Conservation (phyloP, 2,888 invertebrate genomes). For the Bugula neritina region DNA sequence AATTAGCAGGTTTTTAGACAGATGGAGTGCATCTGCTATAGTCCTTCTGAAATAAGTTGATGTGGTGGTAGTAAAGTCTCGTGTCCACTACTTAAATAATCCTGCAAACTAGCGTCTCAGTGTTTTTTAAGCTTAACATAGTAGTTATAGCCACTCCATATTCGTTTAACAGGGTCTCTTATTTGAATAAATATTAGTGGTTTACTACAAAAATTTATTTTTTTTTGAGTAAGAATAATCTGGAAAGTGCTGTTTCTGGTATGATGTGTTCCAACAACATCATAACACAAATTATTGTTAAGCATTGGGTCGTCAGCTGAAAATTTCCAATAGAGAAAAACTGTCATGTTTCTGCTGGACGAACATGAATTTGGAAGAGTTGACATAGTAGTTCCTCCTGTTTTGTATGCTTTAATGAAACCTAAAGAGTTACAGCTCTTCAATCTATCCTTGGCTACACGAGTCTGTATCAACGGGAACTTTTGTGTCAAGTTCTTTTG, state of each 20-base stretch:
- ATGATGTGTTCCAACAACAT: not conserved
- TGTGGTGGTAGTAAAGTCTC: not conserved
- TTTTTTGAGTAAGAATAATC: not conserved
- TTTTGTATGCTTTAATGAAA: conserved; percentile 19
- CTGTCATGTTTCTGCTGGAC: not conserved
- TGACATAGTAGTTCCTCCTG: conserved; percentile 3
- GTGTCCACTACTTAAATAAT: not conserved
- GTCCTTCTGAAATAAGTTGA: not conserved
- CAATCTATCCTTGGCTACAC: too few species aligned
- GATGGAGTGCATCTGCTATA: not conserved
- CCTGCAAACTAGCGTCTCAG: not conserved
- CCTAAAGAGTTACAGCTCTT: not conserved
- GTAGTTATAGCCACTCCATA: conserved; percentile 20
- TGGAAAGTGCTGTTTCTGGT: not conserved
- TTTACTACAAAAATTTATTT: conserved; percentile 1
- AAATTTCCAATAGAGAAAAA: not conserved
- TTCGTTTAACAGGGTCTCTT: not conserved
- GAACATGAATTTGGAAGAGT: not conserved
- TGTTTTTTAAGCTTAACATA: not conserved
- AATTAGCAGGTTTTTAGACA: not conserved
- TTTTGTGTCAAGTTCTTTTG: too few species aligned
- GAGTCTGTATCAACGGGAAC: too few species aligned
- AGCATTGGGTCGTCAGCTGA: not conserved
- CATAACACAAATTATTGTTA: not conserved
- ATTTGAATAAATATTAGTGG: conserved; percentile 1